Evolutionary conservation across 2,113 vertebrate species (phyloP).

Genomic region (Orthochromis malagaraziensis): DNA sequence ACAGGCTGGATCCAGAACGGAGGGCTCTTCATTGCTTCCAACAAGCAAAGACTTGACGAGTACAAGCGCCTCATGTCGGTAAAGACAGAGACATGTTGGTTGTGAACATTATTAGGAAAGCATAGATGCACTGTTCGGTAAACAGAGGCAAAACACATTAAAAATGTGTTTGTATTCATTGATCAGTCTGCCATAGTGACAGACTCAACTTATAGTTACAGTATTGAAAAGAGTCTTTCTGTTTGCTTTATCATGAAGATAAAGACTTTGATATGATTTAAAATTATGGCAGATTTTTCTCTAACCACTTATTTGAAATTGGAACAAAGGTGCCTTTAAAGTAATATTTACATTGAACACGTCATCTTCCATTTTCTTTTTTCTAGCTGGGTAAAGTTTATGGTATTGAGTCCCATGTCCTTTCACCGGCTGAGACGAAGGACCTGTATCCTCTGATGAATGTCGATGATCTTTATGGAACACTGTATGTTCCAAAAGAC

Average conservation of each 20-base stretch:
- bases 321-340: background rate
- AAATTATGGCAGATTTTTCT: background rate
- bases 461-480: conserved; percentile 85
- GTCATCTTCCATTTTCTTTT: background rate
- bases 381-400: conserved; percentile 90
- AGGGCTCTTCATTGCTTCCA: conserved; percentile 95
- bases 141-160: background rate
- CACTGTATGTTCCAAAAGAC: conserved; percentile 89
- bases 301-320: background rate
- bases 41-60: conserved; percentile 89
- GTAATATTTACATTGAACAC: background rate
- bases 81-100: conserved; percentile 8
- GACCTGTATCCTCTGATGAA: conserved; percentile 95
- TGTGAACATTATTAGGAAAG: background rate
- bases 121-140: background rate
- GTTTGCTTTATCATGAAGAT: background rate
- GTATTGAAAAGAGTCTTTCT: background rate
- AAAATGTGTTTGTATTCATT: background rate
- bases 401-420: conserved; percentile 87
- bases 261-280: background rate
- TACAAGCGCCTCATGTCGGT: conserved; percentile 99
- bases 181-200: background rate
- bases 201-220: background rate
- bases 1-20: conserved; percentile 96
- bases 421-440: conserved; percentile 88